Conservation (phyloP, 2,797 vertebrate species). For the Anguilla anguilla region DNA sequence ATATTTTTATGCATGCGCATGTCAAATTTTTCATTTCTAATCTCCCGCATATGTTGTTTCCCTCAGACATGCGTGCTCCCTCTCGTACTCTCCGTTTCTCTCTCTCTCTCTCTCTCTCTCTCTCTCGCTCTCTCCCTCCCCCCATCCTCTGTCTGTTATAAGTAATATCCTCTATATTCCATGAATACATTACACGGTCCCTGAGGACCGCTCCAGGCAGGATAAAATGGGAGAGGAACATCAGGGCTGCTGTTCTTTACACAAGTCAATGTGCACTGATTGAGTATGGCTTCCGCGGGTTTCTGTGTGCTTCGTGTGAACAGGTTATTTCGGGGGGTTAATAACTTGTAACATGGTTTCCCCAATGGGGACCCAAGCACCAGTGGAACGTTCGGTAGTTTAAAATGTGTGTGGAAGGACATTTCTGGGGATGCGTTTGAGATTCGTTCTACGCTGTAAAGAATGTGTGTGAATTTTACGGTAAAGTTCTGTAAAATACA, state of each 20-base stretch:
- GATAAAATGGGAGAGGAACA: background rate
- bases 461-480: too few species aligned
- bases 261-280: background rate
- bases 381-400: background rate
- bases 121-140: background rate
- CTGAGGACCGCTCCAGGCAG: background rate
- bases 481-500: too few species aligned
- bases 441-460: background rate
- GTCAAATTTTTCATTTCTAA: background rate
- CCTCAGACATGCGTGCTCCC: background rate
- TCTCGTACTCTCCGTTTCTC: background rate
- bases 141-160: background rate
- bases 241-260: background rate
- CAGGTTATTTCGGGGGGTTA: background rate
- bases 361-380: background rate
- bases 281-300: background rate
- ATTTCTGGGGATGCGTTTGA: background rate
- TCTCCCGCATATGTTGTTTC: background rate
- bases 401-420: background rate
- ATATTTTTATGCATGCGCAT: background rate
- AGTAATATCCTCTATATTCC: constrained; percentile 10
- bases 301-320: background rate
- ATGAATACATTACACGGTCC: constrained; percentile 8
- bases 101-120: background rate
- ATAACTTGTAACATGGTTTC: background rate